Conservation (phyloP, 2,888 invertebrate species). For the Molorchus minor region DNA sequence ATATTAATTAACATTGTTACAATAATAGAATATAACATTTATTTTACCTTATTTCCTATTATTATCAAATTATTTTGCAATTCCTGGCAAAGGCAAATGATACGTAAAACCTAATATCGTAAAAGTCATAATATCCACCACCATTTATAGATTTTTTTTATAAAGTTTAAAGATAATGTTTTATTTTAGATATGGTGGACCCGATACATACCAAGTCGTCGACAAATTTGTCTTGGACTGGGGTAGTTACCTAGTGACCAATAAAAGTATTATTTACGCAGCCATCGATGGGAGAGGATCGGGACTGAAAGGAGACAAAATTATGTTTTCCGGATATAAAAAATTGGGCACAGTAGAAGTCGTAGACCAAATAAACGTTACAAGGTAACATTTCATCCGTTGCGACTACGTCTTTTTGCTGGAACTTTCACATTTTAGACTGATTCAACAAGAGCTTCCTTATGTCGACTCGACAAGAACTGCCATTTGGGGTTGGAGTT, state of each 20-base stretch:
- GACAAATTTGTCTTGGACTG: slow-evolving; percentile 86
- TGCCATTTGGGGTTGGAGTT: slow-evolving; percentile 99
- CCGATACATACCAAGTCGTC: slow-evolving; percentile 85
- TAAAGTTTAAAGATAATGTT: too few species aligned
- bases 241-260: slow-evolving; percentile 86
- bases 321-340: slow-evolving; percentile 84
- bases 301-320: slow-evolving; percentile 83
- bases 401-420: not conserved
- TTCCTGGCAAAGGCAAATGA: too few species aligned
- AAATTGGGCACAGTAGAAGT: slow-evolving; percentile 90
- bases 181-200: slow-evolving; percentile 85
- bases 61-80: too few species aligned
- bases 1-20: too few species aligned
- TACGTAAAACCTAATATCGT: too few species aligned
- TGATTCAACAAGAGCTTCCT: slow-evolving; percentile 70
- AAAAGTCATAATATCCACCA: too few species aligned
- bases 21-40: too few species aligned
- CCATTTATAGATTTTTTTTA: too few species aligned
- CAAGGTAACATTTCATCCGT: too few species aligned
- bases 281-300: slow-evolving; percentile 92
- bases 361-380: slow-evolving; percentile 88
- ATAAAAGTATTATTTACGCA: slow-evolving; percentile 86
- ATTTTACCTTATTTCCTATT: too few species aligned
- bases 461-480: slow-evolving; percentile 84
- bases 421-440: slow-evolving; percentile 59